Base-by-base conservation (phyloP, 2,888 invertebrate genomes). In the Apamea monoglypha region DNA sequence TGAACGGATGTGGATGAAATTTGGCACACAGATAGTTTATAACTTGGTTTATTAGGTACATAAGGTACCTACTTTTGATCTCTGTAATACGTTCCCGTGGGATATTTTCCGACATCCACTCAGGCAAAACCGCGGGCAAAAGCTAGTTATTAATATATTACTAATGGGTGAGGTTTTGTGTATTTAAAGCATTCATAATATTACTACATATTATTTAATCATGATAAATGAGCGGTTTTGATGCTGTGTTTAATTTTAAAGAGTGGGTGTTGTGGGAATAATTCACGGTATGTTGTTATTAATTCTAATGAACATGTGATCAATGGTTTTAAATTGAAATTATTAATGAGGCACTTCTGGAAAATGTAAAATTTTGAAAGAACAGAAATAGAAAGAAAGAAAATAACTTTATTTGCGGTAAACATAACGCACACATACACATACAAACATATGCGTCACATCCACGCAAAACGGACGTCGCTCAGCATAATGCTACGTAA, bases 171-270 rank as follows among this genome's bases (percentile, higher is more conserved):
- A 63, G 10, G 7, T 59, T 47, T 29, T 0, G n/a, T 44, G 67
- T 44, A 67, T 40, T 47, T 14, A 21, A n/a, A 59, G 47, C 18
- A 21, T 32, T 79, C n/a, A 47, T 44, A 56, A 18, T 47, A 69
- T 53, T 14, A 64, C 12, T 18, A 25, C 16, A 29, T n/a, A 50
- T 59, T 50, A 66, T 32, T 50, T 44, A 32, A 73, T 50, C 40
- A 59, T 50, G 40, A 81, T 50, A 21, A 50, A 81, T 25, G 40
- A 40, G 59, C 16, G 5, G n/a, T 66, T 81, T 80, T 16, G 29
- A 29, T 21, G 18, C 1, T 47, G 18, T 56, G 8, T 81, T 78
- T 18, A 29, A 79, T 72, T 59, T 56, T 66, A 50, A 36, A 40
- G 7, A 40, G 18, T 1, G 7, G 56, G 25, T 56, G 0, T 36